Evolutionary conservation across 2,797 vertebrate genomes (phyloP).

Genomic region (Graptemys geographica): DNA sequence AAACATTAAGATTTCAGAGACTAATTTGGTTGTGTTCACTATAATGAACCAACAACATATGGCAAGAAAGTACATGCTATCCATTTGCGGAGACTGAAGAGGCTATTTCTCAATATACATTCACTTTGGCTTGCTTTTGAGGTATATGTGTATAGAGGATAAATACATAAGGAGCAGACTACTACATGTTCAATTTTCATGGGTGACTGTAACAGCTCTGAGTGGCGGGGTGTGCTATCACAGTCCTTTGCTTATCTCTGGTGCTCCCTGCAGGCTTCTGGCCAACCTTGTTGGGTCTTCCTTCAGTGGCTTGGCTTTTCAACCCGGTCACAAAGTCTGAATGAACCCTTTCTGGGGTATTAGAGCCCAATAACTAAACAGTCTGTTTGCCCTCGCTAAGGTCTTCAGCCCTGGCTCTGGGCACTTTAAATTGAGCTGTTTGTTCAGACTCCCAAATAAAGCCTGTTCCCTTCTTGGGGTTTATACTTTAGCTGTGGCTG

Average conservation of each 20-base stretch:
- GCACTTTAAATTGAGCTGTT: background rate
- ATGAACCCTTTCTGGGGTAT: background rate
- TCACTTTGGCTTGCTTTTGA: conserved; percentile 15
- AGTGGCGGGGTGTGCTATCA: background rate
- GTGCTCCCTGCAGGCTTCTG: background rate
- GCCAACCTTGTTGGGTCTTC: background rate
- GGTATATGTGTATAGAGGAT: background rate
- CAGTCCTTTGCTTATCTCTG: background rate
- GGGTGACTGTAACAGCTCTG: background rate
- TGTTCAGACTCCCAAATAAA: background rate
- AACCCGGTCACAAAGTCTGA: background rate
- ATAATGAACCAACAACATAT: background rate
- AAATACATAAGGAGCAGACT: background rate
- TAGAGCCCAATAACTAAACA: background rate
- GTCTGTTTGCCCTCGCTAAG: background rate
- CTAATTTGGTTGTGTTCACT: background rate
- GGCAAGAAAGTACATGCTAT: background rate
- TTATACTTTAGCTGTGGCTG: background rate
- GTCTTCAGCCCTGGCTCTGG: background rate
- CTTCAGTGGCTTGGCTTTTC: background rate
- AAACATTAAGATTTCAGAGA: conserved; percentile 21
- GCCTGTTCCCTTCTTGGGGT: background rate
- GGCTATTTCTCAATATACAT: background rate
- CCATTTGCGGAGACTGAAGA: background rate
- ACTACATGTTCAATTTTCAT: background rate